Percentiles rank a stretch among this genome's conserved stretches.
These are phyloP conservation scores for Sigmodon hispidus DNA, from an alignment of 2,113 vertebrate species.

Conservation along the genomic window DNA sequence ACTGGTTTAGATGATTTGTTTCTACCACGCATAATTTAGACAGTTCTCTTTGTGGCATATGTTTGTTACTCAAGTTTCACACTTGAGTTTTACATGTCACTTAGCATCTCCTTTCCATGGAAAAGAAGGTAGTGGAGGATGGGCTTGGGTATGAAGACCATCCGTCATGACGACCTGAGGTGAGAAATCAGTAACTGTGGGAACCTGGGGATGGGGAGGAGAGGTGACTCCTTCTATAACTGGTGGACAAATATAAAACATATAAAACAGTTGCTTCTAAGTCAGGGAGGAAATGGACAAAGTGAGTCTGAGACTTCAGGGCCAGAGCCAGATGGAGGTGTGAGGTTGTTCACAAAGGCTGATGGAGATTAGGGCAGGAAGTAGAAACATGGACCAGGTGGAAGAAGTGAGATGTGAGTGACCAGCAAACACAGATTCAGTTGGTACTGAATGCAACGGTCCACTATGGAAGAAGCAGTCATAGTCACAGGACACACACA, in stretches of 20 bases:
- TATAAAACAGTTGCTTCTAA: neutral
- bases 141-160: neutral
- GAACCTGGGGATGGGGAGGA: neutral
- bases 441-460: neutral
- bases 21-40: conserved; percentile 61
- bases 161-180: neutral
- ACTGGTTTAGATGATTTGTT: conserved; percentile 57
- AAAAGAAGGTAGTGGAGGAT: neutral
- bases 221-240: neutral
- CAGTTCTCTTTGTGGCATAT: conserved; percentile 42
- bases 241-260: no score
- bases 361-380: neutral
- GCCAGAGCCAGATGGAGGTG: neutral
- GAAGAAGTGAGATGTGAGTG: neutral
- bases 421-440: neutral
- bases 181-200: neutral
- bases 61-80: conserved; percentile 10
- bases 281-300: neutral
- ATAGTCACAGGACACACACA: neutral
- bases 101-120: neutral
- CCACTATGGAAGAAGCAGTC: neutral
- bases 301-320: neutral
- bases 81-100: neutral
- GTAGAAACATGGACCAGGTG: neutral
- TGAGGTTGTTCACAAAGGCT: neutral